These are phyloP conservation scores for Acleris emargana DNA, from an alignment of 2,888 invertebrate genomes.

Conservation along the genomic window DNA sequence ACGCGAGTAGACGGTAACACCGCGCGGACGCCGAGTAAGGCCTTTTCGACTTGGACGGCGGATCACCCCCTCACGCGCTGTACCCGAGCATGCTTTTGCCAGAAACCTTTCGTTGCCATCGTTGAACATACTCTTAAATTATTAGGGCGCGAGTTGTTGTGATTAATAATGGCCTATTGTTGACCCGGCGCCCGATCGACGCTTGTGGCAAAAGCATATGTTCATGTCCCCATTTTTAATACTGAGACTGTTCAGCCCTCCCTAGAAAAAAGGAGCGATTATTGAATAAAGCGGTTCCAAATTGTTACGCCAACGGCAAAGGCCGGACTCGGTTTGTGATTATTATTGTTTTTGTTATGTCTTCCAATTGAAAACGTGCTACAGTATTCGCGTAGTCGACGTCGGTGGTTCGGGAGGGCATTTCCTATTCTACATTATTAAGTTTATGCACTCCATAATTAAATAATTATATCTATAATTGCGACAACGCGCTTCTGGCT, in stretches of 20 bases:
- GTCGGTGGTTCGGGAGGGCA: slow-evolving; percentile 67
- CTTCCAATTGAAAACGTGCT: slow-evolving; percentile 58
- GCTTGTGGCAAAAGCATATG: slow-evolving; percentile 31
- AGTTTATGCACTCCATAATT: slow-evolving; percentile 77
- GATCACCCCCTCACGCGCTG: neutral
- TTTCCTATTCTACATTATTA: slow-evolving; percentile 79
- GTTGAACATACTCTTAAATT: neutral
- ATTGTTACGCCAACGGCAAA: slow-evolving; percentile 25
- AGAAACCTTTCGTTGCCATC: slow-evolving; percentile 3
- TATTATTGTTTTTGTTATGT: slow-evolving; percentile 47
- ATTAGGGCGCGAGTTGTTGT: neutral
- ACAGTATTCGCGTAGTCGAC: slow-evolving; percentile 62
- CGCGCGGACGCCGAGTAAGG: too few species aligned
- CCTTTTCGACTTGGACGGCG: too few species aligned
- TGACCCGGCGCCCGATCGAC: neutral
- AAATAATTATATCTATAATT: slow-evolving; percentile 49
- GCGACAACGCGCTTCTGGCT: slow-evolving; percentile 29
- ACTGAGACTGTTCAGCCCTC: slow-evolving; percentile 57
- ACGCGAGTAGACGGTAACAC: too few species aligned
- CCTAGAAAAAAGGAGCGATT: slow-evolving; percentile 35
- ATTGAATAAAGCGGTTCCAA: slow-evolving; percentile 31
- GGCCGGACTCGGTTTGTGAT: slow-evolving; percentile 34
- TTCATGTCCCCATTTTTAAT: slow-evolving; percentile 26
- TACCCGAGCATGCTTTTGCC: slow-evolving; percentile 1
- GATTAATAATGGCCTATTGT: slow-evolving; percentile 12